Evolutionary conservation across 2,888 invertebrate species (phyloP).

Genomic region (Apodemia mormo): DNA sequence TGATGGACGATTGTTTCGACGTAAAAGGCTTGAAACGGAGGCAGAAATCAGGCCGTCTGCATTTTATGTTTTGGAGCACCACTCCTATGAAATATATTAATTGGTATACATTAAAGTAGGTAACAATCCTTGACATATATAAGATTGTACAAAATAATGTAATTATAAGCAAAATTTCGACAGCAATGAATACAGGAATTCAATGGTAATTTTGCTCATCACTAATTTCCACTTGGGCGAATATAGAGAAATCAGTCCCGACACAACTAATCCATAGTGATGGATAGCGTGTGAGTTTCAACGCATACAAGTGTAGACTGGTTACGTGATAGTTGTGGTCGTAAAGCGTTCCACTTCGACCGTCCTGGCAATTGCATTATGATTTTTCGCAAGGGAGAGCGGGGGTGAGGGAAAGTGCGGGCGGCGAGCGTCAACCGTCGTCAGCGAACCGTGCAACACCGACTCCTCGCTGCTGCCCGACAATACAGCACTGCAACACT

Average conservation of each 20-base stretch:
- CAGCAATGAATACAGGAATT: slow-evolving; percentile 71
- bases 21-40: slow-evolving; percentile 60
- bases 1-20: slow-evolving; percentile 72
- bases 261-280: slow-evolving; percentile 74
- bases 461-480: slow-evolving; percentile 52
- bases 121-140: not conserved
- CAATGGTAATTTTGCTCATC: slow-evolving; percentile 68
- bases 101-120: not conserved
- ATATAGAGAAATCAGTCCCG: slow-evolving; percentile 73
- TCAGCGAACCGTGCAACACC: slow-evolving; percentile 76
- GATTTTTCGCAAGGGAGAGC: slow-evolving; percentile 79
- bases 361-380: slow-evolving; percentile 81
- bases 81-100: slow-evolving; percentile 1
- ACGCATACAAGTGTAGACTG: slow-evolving; percentile 79
- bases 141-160: not conserved
- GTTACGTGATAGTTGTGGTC: slow-evolving; percentile 72
- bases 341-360: slow-evolving; percentile 77
- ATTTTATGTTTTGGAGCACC: slow-evolving; percentile 33
- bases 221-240: slow-evolving; percentile 60
- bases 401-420: slow-evolving; percentile 55
- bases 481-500: slow-evolving; percentile 52
- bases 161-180: slow-evolving; percentile 55
- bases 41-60: slow-evolving; percentile 48
- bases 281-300: slow-evolving; percentile 79
- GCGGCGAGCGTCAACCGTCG: slow-evolving; percentile 54